Evolutionary conservation across 2,797 vertebrate species (phyloP).

Genomic region (Malurus splendens): DNA sequence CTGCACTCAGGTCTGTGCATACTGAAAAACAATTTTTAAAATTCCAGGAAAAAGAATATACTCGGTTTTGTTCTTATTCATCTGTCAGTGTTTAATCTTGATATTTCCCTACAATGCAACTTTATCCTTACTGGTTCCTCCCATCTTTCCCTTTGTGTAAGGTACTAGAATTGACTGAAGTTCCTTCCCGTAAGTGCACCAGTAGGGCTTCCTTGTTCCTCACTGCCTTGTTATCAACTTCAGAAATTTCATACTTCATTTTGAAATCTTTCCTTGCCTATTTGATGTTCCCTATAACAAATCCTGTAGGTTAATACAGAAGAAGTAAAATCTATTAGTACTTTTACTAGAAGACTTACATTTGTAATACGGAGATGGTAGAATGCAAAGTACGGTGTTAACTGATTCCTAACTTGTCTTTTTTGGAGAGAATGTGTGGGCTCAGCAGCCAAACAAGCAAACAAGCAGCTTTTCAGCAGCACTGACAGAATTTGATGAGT

Average conservation of each 20-base stretch:
- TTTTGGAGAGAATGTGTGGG: not conserved
- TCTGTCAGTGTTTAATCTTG: not conserved
- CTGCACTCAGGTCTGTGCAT: not conserved
- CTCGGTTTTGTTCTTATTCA: not conserved
- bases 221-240: not conserved
- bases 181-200: not conserved
- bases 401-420: not conserved
- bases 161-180: not conserved
- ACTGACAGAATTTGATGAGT: not conserved
- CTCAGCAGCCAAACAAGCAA: not conserved
- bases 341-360: not conserved
- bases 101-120: not conserved
- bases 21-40: not conserved
- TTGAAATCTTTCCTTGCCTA: not conserved
- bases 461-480: not conserved
- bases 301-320: fast-evolving
- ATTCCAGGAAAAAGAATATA: not conserved
- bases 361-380: not conserved
- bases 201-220: not conserved
- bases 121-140: not conserved
- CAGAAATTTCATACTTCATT: not conserved
- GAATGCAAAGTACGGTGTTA: not conserved
- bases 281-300: not conserved
- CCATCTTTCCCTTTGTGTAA: not conserved
- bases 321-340: not conserved